phyloP scores from a whole-genome alignment of 2,113 vertebrate genomes.

The Oxyruncus cristatus region DNA sequence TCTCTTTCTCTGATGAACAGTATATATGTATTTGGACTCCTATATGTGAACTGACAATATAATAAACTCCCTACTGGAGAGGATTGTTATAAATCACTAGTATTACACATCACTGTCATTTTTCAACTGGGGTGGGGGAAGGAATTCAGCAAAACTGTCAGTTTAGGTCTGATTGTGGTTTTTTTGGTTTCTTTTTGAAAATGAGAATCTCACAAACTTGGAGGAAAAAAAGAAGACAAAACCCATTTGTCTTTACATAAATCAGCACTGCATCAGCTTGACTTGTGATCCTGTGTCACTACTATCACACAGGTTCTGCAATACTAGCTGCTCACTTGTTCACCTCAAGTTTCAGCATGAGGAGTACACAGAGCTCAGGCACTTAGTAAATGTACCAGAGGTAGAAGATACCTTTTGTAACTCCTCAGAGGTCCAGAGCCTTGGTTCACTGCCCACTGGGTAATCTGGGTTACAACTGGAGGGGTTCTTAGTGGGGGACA shows the following conservation, averaged over 20 bases:
- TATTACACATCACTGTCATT: neutral
- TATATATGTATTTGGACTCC: neutral
- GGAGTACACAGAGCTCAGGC: neutral
- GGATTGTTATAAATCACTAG: neutral
- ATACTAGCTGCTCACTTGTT: neutral
- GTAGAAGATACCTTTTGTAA: rapidly evolving
- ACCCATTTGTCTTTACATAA: neutral
- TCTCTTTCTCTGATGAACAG: neutral
- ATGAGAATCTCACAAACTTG: neutral
- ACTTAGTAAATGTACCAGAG: neutral
- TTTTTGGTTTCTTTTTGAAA: neutral
- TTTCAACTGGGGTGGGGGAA: neutral
- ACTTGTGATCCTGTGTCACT: rapidly evolving
- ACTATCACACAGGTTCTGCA: neutral
- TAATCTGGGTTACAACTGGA: neutral
- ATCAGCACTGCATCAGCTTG: neutral
- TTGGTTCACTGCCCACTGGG: neutral
- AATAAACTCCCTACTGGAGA: neutral
- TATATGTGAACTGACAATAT: neutral
- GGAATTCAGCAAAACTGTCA: neutral
- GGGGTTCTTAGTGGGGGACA: neutral
- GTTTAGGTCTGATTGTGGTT: rapidly evolving
- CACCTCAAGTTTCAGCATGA: neutral
- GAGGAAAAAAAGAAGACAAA: neutral
- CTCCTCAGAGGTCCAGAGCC: neutral